phyloP scores from a whole-genome alignment of 2,888 invertebrate species.

The Melieria crassipennis region DNA sequence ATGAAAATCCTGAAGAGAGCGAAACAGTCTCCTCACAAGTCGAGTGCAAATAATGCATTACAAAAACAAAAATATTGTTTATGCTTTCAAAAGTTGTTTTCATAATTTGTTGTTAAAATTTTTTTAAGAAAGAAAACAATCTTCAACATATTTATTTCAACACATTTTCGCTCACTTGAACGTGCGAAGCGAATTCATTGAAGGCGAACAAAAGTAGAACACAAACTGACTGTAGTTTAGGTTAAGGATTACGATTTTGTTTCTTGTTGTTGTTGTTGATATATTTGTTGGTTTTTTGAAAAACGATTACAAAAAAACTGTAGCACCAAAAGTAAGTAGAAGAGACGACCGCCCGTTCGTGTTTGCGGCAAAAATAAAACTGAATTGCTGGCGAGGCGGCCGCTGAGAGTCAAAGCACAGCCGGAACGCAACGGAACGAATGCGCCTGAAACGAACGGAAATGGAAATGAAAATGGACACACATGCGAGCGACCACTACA shows the following conservation, averaged over 20 bases:
- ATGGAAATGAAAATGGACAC: conserved; percentile 12
- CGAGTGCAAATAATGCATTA: no score
- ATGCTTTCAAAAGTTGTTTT: no score
- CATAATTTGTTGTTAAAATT: no score
- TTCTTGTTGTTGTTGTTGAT: conserved; percentile 13
- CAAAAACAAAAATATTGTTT: no score
- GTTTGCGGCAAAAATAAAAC: conserved; percentile 50
- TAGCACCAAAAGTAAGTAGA: conserved; percentile 30
- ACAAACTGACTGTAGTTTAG: no score
- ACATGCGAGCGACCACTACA: conserved; percentile 1
- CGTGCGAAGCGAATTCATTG: no score
- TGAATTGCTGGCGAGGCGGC: conserved; percentile 43
- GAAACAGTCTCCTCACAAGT: no score
- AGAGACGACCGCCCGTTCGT: conserved; percentile 46
- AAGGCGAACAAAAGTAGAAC: no score
- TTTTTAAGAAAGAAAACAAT: no score
- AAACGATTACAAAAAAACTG: not conserved
- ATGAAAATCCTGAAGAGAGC: no score
- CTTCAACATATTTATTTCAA: no score
- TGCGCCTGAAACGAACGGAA: conserved; percentile 32
- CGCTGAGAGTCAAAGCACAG: conserved; percentile 36
- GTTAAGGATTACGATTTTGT: not conserved
- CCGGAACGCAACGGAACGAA: conserved; percentile 37
- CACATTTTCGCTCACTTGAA: no score
- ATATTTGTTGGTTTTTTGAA: conserved; percentile 20